Percentiles rank a stretch among this genome's conserved stretches.
phyloP scores from a whole-genome alignment of 1,140 invertebrate genomes.

The Stegodyphus mimosarum region DNA sequence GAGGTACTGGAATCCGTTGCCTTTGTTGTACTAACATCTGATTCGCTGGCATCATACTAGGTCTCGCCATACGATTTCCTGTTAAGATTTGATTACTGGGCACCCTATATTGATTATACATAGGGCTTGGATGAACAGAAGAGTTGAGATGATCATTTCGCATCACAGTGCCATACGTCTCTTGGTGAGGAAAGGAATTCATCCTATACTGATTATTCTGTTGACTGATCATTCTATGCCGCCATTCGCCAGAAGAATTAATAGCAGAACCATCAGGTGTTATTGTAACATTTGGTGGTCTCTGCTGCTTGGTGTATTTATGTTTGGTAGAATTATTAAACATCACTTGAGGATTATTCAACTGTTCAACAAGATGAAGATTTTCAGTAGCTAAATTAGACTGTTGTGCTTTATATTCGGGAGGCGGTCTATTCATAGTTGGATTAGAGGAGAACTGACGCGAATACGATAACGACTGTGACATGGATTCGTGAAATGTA shows the following conservation, averaged over 20 bases:
- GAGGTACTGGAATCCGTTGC: conserved; percentile 2
- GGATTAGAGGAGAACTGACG: conserved; percentile 15
- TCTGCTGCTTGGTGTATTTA: conserved; percentile 20
- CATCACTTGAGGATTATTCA: conserved; percentile 17
- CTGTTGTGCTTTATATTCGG: conserved; percentile 38
- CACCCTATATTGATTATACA: conserved; percentile 35
- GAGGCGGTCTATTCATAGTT: conserved; percentile 38
- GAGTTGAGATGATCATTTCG: not conserved
- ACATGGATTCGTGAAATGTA: conserved; percentile 20
- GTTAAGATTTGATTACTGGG: conserved; percentile 8
- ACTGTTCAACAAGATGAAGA: conserved; percentile 20
- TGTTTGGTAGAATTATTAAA: conserved; percentile 22
- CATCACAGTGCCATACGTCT: conserved; percentile 12
- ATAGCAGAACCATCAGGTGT: conserved; percentile 35
- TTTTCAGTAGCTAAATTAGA: conserved; percentile 6
- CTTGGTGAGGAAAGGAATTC: conserved; percentile 12
- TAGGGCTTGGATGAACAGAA: not conserved
- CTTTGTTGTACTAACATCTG: conserved; percentile 16
- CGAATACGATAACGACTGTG: conserved; percentile 13
- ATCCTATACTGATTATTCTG: conserved; percentile 17
- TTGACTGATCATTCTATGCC: conserved; percentile 10
- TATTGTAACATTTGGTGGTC: conserved; percentile 42
- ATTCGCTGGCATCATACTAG: not conserved
- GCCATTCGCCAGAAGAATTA: not conserved
- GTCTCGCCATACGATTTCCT: conserved; percentile 31